These are phyloP conservation scores for Cassiopea andromeda DNA, from an alignment of 30 jellyfish, hydroid and myxozoan species.

Conservation along the genomic window DNA sequence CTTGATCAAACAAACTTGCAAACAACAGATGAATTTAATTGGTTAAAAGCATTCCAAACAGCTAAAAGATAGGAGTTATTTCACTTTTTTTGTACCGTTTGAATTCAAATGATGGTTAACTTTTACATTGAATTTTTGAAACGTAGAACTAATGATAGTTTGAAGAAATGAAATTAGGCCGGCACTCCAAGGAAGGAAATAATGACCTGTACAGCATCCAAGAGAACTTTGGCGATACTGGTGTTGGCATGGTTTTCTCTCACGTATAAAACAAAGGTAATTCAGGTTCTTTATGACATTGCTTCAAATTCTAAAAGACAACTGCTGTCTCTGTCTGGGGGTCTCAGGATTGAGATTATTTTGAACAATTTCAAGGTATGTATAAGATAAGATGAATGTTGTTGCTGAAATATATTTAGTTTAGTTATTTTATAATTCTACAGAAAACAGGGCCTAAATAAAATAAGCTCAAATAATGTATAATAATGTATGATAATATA, in stretches of 20 bases:
- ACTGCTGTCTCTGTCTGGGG: neutral
- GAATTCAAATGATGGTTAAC: neutral
- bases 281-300: neutral
- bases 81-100: neutral
- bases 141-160: neutral
- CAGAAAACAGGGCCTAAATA: neutral
- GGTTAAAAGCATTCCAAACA: neutral
- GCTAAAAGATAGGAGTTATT: neutral
- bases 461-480: no score
- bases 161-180: neutral
- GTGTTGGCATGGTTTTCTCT: neutral
- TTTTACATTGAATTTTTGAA: neutral
- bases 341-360: neutral
- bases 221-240: neutral
- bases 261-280: neutral
- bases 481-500: no score
- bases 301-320: no score
- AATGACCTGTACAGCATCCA: neutral
- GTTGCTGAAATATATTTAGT: neutral
- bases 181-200: neutral
- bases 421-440: neutral
- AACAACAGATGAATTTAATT: neutral
- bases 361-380: no score
- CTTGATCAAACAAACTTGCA: constrained; percentile 8
- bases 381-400: neutral